Evolutionary conservation across 2,888 invertebrate species (phyloP), one percentile per base, ranked within the genome.

Genomic region (Rhimphoctona megacephalus): DNA sequence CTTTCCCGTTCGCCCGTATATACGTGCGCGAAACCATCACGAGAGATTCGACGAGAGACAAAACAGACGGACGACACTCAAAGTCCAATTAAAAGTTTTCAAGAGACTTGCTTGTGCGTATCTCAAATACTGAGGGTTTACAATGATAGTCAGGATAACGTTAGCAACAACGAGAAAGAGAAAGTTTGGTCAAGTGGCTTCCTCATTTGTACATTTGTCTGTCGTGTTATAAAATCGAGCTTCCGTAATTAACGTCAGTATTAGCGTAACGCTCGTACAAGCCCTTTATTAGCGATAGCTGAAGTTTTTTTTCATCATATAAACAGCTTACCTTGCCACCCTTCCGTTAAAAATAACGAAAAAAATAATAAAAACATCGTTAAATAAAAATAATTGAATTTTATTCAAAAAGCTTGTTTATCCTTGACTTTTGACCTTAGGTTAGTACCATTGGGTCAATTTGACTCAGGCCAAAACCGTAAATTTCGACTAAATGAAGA

Each of bases 1-100:
- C 33, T 66, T n/a, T 8, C 9, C 33, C 17, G 19, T 7, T 46
- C 33, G 6, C 11, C 2, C n/a, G 36, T 61, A 61, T 30, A 30
- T 61, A 39, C 39, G n/a, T 52, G 54, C 36, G 67, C n/a, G 36
- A 30, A 25, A 46, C 46, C n/a, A 77, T 52, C 30, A 36, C 36
- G 4, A 46, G 43, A 39, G 43, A 61, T 57, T 17, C 73, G 36
- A 57, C 61, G 25, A 43, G n/a, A 54, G 36, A 64, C 46, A 33
- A 36, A 36, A 30, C 33, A 11, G n/a, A 25, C 14, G 64, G 52
- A 73, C n/a, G 52, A 33, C 73, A 73, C 39, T 54, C 73, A 36
- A 66, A 73, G 73, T 73, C 66, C 52, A 81, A 81, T 81, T 81
- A 73, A 81, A 81, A 81, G 39, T 73, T 81, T 81, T 81, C n/a